Evolutionary conservation across 2,888 invertebrate genomes (phyloP).

Genomic region (Portevinia maculata): DNA sequence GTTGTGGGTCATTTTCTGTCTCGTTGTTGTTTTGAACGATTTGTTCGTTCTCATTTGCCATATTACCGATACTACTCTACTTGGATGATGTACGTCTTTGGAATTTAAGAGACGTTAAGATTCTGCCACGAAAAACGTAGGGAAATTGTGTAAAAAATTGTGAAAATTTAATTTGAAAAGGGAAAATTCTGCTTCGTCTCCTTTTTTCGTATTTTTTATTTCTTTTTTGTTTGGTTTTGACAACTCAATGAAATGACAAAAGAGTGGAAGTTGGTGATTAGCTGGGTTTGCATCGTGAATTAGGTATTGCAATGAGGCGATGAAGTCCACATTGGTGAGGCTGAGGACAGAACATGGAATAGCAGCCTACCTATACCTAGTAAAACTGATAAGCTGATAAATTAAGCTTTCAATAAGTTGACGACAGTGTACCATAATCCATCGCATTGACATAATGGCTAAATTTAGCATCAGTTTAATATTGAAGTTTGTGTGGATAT

Average conservation of each 20-base stretch:
- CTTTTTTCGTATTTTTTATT: conserved; percentile 48
- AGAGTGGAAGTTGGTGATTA: conserved; percentile 38
- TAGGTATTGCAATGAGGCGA: conserved; percentile 4
- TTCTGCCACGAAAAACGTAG: conserved; percentile 16
- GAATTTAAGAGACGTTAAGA: not conserved
- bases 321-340: not conserved
- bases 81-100: conserved; percentile 3
- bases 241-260: conserved; percentile 56
- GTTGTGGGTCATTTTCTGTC: conserved; percentile 58
- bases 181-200: conserved; percentile 70
- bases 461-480: too few relatives aligned
- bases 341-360: not conserved
- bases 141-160: conserved; percentile 62
- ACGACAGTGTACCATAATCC: too few relatives aligned
- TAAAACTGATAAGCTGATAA: too few relatives aligned
- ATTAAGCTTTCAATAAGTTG: too few relatives aligned
- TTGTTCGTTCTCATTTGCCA: conserved; percentile 81
- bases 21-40: conserved; percentile 75
- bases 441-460: too few relatives aligned
- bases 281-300: conserved; percentile 17
- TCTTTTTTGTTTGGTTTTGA: conserved; percentile 52
- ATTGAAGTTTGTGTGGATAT: too few relatives aligned
- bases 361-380: too few relatives aligned
- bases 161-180: conserved; percentile 65
- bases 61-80: conserved; percentile 68